Conservation (phyloP, 2,888 invertebrate species). For the Cantharis flavilabris region DNA sequence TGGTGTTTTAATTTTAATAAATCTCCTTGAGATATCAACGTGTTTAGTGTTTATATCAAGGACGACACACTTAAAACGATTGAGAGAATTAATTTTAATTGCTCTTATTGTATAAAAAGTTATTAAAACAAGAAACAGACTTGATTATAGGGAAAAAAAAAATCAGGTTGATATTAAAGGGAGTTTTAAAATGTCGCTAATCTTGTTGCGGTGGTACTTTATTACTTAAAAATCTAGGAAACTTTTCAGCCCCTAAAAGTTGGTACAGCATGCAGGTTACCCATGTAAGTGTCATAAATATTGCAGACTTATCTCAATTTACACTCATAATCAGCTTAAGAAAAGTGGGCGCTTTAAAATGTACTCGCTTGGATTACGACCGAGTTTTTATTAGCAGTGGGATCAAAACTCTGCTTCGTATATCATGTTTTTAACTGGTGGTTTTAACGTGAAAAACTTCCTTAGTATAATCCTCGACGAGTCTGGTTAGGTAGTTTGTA, state of each 20-base stretch:
- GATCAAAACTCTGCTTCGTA: constrained; percentile 48
- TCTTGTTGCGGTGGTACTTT: constrained; percentile 20
- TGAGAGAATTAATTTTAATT: constrained; percentile 7
- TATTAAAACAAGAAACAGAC: not conserved
- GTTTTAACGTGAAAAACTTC: constrained; percentile 33
- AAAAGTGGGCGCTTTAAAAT: constrained; percentile 57
- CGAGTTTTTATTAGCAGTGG: constrained; percentile 48
- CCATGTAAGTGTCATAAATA: constrained; percentile 59
- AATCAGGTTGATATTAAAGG: not conserved
- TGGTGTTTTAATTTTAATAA: constrained; percentile 7
- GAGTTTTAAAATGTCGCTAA: not conserved
- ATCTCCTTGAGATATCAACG: constrained; percentile 11
- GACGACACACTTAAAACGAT: constrained; percentile 4
- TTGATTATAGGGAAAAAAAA: not conserved
- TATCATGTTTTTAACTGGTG: constrained; percentile 47
- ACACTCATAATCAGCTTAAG: constrained; percentile 60
- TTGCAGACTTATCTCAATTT: constrained; percentile 57
- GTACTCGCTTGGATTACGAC: constrained; percentile 53
- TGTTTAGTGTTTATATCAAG: constrained; percentile 13
- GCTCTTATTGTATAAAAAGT: not conserved
- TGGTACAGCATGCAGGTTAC: constrained; percentile 37
- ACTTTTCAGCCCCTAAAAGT: constrained; percentile 28
- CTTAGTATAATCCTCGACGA: constrained; percentile 22
- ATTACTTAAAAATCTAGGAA: constrained; percentile 38
- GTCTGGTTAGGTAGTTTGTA: not conserved